Evolutionary conservation across 2,888 invertebrate genomes (phyloP), one percentile per base, ranked within the genome.

Genomic region (Nemurella pictetii): DNA sequence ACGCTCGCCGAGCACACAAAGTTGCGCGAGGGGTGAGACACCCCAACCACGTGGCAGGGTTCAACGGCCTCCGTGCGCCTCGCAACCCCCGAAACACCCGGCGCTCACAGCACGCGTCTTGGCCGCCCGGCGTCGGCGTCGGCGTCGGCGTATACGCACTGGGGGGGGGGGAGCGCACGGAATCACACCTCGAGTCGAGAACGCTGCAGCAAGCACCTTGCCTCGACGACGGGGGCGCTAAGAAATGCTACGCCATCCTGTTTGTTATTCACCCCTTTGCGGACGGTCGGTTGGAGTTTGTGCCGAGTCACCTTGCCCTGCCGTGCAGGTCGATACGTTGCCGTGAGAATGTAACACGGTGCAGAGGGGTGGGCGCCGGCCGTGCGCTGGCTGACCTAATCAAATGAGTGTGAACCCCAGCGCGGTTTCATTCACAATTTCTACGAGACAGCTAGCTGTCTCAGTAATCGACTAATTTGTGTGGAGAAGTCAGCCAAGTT

Each of bases 11-110:
- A 75, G 26, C n/a, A n/a, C n/a, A n/a, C n/a, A n/a, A n/a, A n/a
- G n/a, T n/a, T n/a, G n/a, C n/a, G 28, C 26, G 75, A 12, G 15
- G 27, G 75, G 75, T 9, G 75, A 25, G 27, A 75, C 75, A 26
- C n/a, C n/a, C n/a, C 28, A 1, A 75, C 75, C 75, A 75, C 75
- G 75, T 75, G 75, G n/a, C 75, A 27, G 75, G 26, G 75, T 75
- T 75, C 75, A 75, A 75, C 28, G 75, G 27, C 75, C 75, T 75
- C 75, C 28, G 9, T 7, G 15, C 7, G 7, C 36, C 36, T 15
- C 36, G 36, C 36, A 7, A 36, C 36, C 75, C 75, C 75, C 28
- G 75, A 27, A 26, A 27, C 75, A n/a, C 26, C n/a, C 28, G 27
- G 1, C 28, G 28, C 75, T 3, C n/a, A n/a, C n/a, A n/a, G 28